Evolutionary conservation across 2,113 vertebrate species (phyloP).

Genomic region (Rhynchopsitta pachyrhyncha): DNA sequence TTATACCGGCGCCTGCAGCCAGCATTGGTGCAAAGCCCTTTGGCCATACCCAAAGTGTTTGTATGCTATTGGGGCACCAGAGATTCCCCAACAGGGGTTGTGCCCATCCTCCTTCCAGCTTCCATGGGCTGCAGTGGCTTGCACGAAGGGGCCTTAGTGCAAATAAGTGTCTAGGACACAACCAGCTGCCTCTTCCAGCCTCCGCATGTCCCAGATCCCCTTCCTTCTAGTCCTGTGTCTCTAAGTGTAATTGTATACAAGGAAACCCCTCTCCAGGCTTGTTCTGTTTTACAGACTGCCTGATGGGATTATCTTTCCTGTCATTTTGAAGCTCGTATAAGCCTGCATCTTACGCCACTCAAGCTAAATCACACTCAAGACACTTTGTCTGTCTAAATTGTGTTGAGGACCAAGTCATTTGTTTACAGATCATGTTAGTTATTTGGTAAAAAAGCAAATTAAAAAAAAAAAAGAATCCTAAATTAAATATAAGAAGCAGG

Average conservation of each 20-base stretch:
- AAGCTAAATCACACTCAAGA: constrained; percentile 41
- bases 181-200: neutral
- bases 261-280: constrained; percentile 22
- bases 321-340: constrained; percentile 43
- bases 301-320: constrained; percentile 58
- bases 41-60: neutral
- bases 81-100: neutral
- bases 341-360: neutral
- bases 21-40: rapidly evolving
- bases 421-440: neutral
- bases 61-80: neutral
- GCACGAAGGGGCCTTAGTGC: neutral
- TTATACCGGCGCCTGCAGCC: rapidly evolving
- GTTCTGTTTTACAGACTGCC: constrained; percentile 32
- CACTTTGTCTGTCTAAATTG: constrained; percentile 12
- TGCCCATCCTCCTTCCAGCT: neutral
- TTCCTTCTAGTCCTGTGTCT: neutral
- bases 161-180: neutral
- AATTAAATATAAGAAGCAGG: neutral
- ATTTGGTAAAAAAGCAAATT: neutral
- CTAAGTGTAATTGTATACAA: constrained; percentile 20
- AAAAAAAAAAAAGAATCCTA: neutral
- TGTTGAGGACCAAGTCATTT: constrained; percentile 22
- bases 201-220: neutral
- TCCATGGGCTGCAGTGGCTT: neutral